Conservation (phyloP, 2,888 invertebrate species). For the Drosophila anceps region DNA sequence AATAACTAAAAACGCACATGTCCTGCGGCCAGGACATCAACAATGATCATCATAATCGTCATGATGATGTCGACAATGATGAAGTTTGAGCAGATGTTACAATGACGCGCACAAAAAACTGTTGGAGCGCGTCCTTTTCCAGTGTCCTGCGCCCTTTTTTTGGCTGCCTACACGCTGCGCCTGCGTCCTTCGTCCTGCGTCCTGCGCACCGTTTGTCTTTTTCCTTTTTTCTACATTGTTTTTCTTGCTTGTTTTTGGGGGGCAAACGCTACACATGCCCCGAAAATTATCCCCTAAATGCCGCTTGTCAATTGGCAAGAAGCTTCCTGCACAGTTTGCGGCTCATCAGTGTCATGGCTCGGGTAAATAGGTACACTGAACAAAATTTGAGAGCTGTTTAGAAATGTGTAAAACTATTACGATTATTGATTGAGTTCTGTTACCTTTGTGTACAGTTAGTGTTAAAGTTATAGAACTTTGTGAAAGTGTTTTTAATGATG, state of each 20-base stretch:
- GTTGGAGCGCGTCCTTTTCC: conserved; percentile 72
- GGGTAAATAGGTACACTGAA: conserved; percentile 25
- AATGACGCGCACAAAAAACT: conserved; percentile 53
- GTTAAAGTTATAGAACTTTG: no score
- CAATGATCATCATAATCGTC: conserved; percentile 8
- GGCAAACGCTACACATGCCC: conserved; percentile 63
- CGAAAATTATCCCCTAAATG: conserved; percentile 79
- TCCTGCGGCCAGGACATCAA: conserved; percentile 49
- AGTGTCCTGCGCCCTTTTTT: conserved; percentile 40
- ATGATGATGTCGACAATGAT: conserved; percentile 16
- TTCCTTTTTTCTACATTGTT: conserved; percentile 26
- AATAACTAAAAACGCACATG: conserved; percentile 81
- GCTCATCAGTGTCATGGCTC: conserved; percentile 73
- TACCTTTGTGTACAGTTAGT: no score
- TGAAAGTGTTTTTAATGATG: no score
- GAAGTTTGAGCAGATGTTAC: conserved; percentile 50
- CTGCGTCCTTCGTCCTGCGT: conserved; percentile 12
- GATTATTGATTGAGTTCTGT: no score
- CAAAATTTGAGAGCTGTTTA: neutral
- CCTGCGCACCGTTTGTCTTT: conserved; percentile 24
- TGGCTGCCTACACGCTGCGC: conserved; percentile 58
- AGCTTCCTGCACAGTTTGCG: conserved; percentile 79
- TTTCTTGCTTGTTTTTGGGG: conserved; percentile 37
- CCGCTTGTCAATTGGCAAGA: conserved; percentile 72
- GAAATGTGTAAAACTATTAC: no score